phyloP scores from a whole-genome alignment of 2,113 vertebrate species.

The Suncus etruscus region DNA sequence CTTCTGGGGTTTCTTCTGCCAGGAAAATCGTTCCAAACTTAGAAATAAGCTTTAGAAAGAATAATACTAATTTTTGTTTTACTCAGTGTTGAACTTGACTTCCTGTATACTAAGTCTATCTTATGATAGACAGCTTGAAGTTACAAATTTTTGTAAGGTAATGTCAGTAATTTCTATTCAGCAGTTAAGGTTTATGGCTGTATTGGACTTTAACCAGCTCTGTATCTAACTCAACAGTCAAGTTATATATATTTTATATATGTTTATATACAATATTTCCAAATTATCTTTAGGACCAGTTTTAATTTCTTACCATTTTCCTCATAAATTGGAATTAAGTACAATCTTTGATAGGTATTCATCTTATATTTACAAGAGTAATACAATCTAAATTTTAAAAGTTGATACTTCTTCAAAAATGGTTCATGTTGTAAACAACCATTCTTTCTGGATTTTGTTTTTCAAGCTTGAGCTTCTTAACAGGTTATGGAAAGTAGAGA shows the following conservation, averaged over 20 bases:
- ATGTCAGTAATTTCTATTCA: constrained; percentile 52
- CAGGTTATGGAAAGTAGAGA: constrained; percentile 25
- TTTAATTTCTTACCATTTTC: constrained; percentile 18
- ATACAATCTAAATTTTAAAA: constrained; percentile 33
- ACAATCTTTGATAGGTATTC: constrained; percentile 38
- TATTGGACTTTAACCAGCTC: background rate
- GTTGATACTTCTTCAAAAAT: constrained; percentile 8
- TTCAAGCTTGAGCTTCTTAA: constrained; percentile 35
- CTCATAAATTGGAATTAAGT: background rate
- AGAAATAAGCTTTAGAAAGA: constrained; percentile 36
- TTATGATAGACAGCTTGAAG: background rate
- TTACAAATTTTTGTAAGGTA: background rate
- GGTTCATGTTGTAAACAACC: constrained; percentile 7
- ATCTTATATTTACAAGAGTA: constrained; percentile 27
- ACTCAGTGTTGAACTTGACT: background rate
- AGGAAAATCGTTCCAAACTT: constrained; percentile 35
- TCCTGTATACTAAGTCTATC: constrained; percentile 8
- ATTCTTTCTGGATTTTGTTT: constrained; percentile 63
- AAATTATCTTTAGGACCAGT: background rate
- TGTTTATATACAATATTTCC: background rate
- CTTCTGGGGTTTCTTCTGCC: background rate
- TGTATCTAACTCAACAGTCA: constrained; percentile 7
- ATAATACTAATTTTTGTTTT: background rate
- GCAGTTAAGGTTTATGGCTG: background rate
- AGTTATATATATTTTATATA: too few relatives aligned